Evolutionary conservation across 2,797 vertebrate genomes (phyloP), one percentile per base, ranked within the genome.

Genomic region (Xenops minutus): DNA sequence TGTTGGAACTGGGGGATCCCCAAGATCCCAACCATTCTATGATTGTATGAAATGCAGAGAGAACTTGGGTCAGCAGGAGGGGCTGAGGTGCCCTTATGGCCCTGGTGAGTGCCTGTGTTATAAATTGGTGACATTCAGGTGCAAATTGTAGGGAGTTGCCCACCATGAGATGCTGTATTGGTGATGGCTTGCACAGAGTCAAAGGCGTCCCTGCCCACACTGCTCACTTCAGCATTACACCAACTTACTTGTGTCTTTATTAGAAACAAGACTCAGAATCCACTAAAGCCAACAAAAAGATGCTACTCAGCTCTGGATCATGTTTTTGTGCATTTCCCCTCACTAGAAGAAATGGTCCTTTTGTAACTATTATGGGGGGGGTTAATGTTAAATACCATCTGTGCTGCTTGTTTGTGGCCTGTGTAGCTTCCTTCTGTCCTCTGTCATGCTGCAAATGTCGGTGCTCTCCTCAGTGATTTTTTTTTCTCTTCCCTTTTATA

Each of bases 81-180:
- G 26, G 9, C 2, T 11, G 36, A 44, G 30, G 29, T 56, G 21
- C 7, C 7, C 2, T 15, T 41, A 4, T 3, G 64, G 27, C 21
- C 46, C 39, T 22, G 22, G 26, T 20, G 37, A 44, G 37, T 20
- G 22, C 58, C 17, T 75, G 36, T 12, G 14, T 14, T 22, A 0
- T 2, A 27, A 39, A 36, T 46, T 20, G 5, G 7, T 39, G 63
- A 6, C 0, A 1, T 16, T 48, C 49, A 30, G 29, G 43, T 34
- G 51, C 43, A 32, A 89, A 36, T 18, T 3, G 8, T 20, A 19
- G 23, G 3, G 13, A 18, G 11, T 7, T 90, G 54, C 29, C 61
- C 39, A 8, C 32, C 8, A 0, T 3, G 8, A 27, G 80, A 21
- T 3, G 1, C 12, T 1, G 0, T 14, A 2, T 8, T 30, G n/a